Percentiles rank a stretch among this genome's conserved stretches.
phyloP scores from a whole-genome alignment of 2,888 invertebrate genomes.

The Drosophila ezoana region DNA sequence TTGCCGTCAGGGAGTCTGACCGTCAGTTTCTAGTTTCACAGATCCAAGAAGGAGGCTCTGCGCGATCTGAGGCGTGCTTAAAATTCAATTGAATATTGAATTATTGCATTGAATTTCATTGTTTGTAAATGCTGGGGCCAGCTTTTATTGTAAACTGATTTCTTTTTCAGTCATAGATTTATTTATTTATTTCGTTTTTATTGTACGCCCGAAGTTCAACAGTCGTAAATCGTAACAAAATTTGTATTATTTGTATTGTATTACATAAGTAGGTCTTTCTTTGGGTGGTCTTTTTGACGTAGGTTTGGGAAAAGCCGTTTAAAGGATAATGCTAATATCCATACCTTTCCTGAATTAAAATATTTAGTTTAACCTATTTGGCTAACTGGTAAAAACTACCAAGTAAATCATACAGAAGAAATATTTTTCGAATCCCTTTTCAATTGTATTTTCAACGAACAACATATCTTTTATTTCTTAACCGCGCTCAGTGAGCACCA shows the following conservation, averaged over 20 bases:
- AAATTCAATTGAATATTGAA: constrained; percentile 84
- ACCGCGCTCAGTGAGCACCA: constrained; percentile 7
- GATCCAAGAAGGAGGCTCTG: constrained; percentile 48
- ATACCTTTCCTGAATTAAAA: too few species aligned
- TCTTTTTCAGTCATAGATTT: constrained; percentile 75
- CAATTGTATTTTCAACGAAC: constrained; percentile 6
- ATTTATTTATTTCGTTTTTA: constrained; percentile 73
- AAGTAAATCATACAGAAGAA: neutral
- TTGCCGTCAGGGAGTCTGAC: constrained; percentile 67
- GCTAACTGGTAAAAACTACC: too few species aligned
- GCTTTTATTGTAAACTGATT: constrained; percentile 75
- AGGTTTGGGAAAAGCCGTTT: neutral
- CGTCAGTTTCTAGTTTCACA: constrained; percentile 70
- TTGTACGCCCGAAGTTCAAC: constrained; percentile 58
- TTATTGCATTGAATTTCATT: constrained; percentile 83
- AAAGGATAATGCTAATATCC: constrained; percentile 7
- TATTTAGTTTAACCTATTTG: too few species aligned
- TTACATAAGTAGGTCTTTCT: constrained; percentile 48
- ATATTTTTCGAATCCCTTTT: neutral
- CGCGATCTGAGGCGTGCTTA: constrained; percentile 66
- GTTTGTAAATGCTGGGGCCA: constrained; percentile 77
- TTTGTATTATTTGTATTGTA: constrained; percentile 47
- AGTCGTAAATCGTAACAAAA: constrained; percentile 67
- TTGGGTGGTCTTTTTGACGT: constrained; percentile 49
- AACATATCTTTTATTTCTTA: constrained; percentile 8